Evolutionary conservation across 2,113 vertebrate species (phyloP), one percentile per base, ranked within the genome.

Genomic region (Malurus elegans): DNA sequence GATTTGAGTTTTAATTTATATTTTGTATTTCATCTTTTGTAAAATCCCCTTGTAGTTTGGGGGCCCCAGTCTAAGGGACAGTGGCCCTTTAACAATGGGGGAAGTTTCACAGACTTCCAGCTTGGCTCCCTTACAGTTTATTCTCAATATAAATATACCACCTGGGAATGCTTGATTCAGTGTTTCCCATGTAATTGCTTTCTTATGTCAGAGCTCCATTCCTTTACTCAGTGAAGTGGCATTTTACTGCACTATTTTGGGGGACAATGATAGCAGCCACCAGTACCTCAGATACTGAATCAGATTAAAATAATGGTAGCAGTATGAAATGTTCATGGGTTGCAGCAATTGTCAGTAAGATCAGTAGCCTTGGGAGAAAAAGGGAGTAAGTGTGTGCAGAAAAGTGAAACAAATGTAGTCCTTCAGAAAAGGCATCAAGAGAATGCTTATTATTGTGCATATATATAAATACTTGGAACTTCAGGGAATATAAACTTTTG

Each of bases 101-200:
- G 95, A 95, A 81, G 80, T 89, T 97, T 75, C 88, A 83, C 85
- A 93, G 90, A 91, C 83, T 97, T 97, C 88, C 72, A 95, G 47
- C 76, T 78, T 93, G 94, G 96, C 96, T 97, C 86, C 26, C 53
- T 69, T 89, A 97, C 72, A 88, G 84, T 95, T 95, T 86, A 88
- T 70, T 91, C 96, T 95, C 92, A 91, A 66, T 75, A 94, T 96
- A 97, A 95, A 96, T 92, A 90, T 95, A 96, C 88, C 96, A 95
- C 88, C 91, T 94, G 97, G 97, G 97, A 97, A 96, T 87, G 94
- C 53, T 82, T 85, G 91, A 93, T 87, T 79, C 88, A 84, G 60
- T 66, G 91, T 88, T 96, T 96, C 97, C 95, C 95, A 93, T 89
- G 66, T 94, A 97, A 97, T 97, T 97, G 79, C 95, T 94, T 92